These are phyloP conservation scores for Psophia crepitans DNA, from an alignment of 2,113 vertebrate genomes.

Conservation along the genomic window DNA sequence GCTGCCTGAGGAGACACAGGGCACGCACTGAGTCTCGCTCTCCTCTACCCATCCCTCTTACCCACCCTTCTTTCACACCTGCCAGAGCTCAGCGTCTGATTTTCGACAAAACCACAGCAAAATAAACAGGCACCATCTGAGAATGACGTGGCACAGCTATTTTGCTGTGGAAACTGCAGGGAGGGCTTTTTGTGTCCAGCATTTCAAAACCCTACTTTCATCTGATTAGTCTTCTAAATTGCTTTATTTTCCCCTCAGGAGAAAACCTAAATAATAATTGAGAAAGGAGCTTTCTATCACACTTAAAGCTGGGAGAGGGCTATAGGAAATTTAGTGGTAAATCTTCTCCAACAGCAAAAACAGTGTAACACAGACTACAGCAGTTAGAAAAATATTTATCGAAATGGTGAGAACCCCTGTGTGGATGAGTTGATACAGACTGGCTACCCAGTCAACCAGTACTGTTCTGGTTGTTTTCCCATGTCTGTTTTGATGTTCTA, in stretches of 20 bases:
- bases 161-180: not conserved
- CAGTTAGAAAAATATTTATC: slow-evolving; percentile 8
- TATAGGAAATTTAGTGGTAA: not conserved
- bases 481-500: not conserved
- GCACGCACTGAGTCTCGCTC: not conserved
- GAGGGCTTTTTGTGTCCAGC: slow-evolving; percentile 15
- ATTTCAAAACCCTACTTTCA: slow-evolving; percentile 20
- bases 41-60: not conserved
- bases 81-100: not conserved
- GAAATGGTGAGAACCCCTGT: not conserved
- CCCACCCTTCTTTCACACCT: not conserved
- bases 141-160: not conserved
- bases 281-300: not conserved
- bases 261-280: slow-evolving; percentile 18
- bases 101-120: not conserved
- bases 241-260: slow-evolving; percentile 42
- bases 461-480: not conserved
- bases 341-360: not conserved
- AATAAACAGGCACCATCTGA: not conserved
- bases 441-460: not conserved
- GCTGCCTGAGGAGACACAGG: not conserved
- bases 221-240: slow-evolving; percentile 36
- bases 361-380: not conserved
- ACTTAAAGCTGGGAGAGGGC: not conserved
- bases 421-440: not conserved